Evolutionary conservation across 2,113 vertebrate genomes (phyloP).

Genomic region (Rhinolophus ferrumequinum): DNA sequence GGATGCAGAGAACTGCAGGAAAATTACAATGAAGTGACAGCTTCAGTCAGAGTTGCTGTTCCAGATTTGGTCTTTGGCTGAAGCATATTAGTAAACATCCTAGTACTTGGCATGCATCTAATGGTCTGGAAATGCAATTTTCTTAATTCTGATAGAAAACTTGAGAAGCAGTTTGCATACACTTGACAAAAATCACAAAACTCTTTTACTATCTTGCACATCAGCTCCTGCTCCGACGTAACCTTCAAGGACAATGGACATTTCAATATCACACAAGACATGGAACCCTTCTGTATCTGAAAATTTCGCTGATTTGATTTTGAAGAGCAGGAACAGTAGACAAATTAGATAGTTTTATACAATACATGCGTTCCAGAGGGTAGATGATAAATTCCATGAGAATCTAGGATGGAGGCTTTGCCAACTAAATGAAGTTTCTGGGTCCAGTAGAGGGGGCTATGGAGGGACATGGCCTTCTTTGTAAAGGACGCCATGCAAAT

Average conservation of each 20-base stretch:
- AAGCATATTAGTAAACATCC: neutral
- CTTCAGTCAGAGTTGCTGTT: neutral
- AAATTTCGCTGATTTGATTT: neutral
- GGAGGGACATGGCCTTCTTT: neutral
- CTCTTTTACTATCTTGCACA: neutral
- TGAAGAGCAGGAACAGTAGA: neutral
- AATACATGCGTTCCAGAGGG: neutral
- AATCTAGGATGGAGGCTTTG: neutral
- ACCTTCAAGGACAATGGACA: neutral
- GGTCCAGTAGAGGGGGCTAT: neutral
- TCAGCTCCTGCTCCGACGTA: neutral
- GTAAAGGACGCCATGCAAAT: neutral
- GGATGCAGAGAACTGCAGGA: neutral
- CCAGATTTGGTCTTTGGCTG: neutral
- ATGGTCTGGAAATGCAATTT: constrained; percentile 22
- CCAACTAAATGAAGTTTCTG: neutral
- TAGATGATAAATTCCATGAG: neutral
- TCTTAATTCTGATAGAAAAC: constrained; percentile 29
- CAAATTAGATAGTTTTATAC: neutral
- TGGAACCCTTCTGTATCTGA: neutral
- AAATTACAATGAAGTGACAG: neutral
- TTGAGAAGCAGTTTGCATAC: neutral
- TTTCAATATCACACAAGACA: neutral
- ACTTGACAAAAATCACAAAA: neutral
- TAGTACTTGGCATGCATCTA: neutral